These are phyloP conservation scores for Lepidothrix coronata DNA, from an alignment of 2,113 vertebrate species.

Conservation along the genomic window DNA sequence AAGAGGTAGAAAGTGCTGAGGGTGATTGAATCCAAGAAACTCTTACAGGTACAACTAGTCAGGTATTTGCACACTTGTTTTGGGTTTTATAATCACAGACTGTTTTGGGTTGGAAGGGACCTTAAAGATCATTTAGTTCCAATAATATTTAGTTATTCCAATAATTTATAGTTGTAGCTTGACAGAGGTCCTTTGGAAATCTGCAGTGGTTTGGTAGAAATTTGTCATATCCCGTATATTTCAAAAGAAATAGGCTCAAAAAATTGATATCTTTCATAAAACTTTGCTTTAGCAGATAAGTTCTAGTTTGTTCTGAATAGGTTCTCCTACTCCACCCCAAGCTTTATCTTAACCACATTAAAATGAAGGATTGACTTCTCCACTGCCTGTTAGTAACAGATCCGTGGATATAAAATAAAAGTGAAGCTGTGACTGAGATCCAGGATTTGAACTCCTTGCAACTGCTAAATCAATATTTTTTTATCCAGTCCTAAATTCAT, in stretches of 20 bases:
- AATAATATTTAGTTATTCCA: neutral
- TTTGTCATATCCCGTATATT: neutral
- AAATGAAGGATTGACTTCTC: neutral
- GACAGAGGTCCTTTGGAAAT: neutral
- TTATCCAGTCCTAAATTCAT: neutral
- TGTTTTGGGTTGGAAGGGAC: neutral
- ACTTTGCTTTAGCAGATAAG: neutral
- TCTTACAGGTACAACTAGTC: neutral
- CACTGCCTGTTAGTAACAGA: neutral
- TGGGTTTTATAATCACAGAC: neutral
- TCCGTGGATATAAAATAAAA: neutral
- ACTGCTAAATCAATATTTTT: constrained; percentile 17
- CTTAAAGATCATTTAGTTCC: neutral
- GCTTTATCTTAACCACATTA: neutral
- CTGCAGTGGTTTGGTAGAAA: neutral
- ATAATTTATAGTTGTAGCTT: neutral
- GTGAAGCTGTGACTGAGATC: neutral
- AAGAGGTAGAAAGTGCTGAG: neutral
- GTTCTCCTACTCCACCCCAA: neutral
- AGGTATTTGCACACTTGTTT: neutral
- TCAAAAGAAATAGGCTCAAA: neutral
- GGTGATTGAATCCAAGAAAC: neutral
- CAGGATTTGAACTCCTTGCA: neutral
- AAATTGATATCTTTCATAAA: neutral
- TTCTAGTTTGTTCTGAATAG: neutral